Evolutionary conservation across 2,113 vertebrate species (phyloP).

Genomic region (Cyanoramphus novaezelandiae): DNA sequence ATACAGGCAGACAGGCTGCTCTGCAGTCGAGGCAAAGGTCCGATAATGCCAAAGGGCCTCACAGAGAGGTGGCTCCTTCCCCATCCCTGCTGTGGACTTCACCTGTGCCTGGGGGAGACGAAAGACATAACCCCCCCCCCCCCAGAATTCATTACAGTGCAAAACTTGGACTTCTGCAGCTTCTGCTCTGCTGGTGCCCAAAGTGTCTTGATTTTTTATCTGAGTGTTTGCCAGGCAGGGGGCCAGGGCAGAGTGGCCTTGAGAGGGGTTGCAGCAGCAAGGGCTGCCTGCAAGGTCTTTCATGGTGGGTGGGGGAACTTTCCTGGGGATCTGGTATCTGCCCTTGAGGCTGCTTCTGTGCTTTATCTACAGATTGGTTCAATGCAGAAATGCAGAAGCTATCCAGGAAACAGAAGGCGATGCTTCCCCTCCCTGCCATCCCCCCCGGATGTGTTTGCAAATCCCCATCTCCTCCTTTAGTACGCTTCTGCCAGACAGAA

Average conservation of each 20-base stretch:
- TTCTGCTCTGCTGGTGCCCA: neutral
- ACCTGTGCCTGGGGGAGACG: rapidly evolving
- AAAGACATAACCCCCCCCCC: rapidly evolving
- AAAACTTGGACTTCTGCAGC: neutral
- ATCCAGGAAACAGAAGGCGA: neutral
- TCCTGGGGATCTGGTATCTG: neutral
- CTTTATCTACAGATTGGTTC: neutral
- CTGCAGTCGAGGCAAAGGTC: neutral
- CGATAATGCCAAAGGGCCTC: neutral
- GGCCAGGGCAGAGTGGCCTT: neutral
- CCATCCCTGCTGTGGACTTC: neutral
- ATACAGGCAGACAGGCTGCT: neutral
- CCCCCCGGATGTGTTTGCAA: neutral
- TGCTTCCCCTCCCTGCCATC: rapidly evolving
- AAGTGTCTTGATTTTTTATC: neutral
- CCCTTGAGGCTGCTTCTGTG: neutral
- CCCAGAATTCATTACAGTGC: neutral
- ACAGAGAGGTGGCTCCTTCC: neutral
- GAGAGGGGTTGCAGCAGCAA: rapidly evolving
- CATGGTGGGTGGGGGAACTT: neutral
- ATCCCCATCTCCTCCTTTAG: neutral
- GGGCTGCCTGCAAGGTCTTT: neutral
- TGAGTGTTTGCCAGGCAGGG: rapidly evolving
- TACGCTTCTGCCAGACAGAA: neutral
- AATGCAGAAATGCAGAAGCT: constrained; percentile 17